Evolutionary conservation across 1,140 invertebrate genomes (phyloP).

Genomic region (Gonatopus flavifemur): DNA sequence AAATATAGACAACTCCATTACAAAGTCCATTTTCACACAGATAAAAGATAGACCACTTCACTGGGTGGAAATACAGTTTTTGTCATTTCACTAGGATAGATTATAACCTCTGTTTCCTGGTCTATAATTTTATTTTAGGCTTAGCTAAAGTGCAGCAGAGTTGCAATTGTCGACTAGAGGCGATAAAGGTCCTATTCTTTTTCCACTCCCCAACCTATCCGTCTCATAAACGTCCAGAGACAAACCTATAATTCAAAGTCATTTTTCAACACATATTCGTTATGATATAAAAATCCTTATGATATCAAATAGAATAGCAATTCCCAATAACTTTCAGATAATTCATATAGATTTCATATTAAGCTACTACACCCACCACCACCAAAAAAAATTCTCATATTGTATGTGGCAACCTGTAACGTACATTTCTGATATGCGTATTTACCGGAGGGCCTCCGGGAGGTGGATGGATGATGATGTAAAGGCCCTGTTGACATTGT

Average conservation of each 20-base stretch:
- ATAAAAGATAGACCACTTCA: conserved; percentile 10
- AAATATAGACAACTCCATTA: conserved; percentile 33
- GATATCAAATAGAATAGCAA: background rate
- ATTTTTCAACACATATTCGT: conserved; percentile 1
- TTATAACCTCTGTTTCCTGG: conserved; percentile 12
- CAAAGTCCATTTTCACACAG: conserved; percentile 19
- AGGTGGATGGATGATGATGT: conserved; percentile 57
- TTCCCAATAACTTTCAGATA: background rate
- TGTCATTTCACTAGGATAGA: conserved; percentile 20
- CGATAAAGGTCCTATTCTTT: conserved; percentile 74
- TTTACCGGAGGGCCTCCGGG: conserved; percentile 58
- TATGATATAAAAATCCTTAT: conserved; percentile 8
- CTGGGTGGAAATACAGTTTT: conserved; percentile 16
- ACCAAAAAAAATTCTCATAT: conserved; percentile 50
- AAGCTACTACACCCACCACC: conserved; percentile 57
- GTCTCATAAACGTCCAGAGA: conserved; percentile 78
- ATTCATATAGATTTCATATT: background rate
- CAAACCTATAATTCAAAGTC: conserved; percentile 53
- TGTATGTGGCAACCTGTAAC: conserved; percentile 55
- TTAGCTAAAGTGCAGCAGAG: conserved; percentile 66
- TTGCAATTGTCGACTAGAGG: conserved; percentile 75
- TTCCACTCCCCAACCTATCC: conserved; percentile 66
- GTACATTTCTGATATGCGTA: conserved; percentile 61
- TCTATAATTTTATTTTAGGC: conserved; percentile 9
- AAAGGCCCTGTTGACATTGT: conserved; percentile 53